Base-by-base conservation (phyloP, 2,797 vertebrate species). In the Enteromius argenteus region DNA sequence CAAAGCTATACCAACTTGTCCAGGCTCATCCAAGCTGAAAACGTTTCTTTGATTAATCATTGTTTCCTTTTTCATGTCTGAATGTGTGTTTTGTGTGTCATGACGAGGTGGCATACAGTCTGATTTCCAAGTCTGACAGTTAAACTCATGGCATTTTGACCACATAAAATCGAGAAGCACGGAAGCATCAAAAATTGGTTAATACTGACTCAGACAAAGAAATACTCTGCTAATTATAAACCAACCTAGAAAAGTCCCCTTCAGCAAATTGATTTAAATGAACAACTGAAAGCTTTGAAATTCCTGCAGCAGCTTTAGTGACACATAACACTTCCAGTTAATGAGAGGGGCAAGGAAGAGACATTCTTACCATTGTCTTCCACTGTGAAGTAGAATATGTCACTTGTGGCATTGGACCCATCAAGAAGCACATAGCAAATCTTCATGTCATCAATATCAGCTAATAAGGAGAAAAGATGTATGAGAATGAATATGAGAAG, bases 391-490 rank as follows among this genome's bases (percentile, higher is more conserved):
- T 95, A 96, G 92, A 98, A 97, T 84, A 95, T 93, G 60, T 97
- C 96, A 84, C 93, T 95, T 39, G 96, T 95, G 87, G 95, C 94
- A 44, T 96, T 96, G 90, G 94, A 95, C 58, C 90, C 92, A 85
- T 97, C 94, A 81, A 94, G 89, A 89, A 97, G 90, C 84, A 96
- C 88, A 66, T 97, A 98, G 77, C 91, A 94, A 90, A 97, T 95
- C 92, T 95, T 96, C 95, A 96, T 95, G 80, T 97, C 95, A 91
- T 97, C 95, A 66, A 96, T 95, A 89, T 96, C 96, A 87, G 93
- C 97, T 97, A 90, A 89, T 84, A 81, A 76, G 3, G 19, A n/a
- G 49, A 77, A 74, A 51, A 35, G 1, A 66, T 66, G 23, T 37
- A 37, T 37, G 37, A 37, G 37, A 37, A 37, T 37, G 23, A 56